Percentiles rank a stretch among this genome's conserved stretches.
Conservation (phyloP, 2,113 vertebrate species). For the Gnathonemus longibarbis region DNA sequence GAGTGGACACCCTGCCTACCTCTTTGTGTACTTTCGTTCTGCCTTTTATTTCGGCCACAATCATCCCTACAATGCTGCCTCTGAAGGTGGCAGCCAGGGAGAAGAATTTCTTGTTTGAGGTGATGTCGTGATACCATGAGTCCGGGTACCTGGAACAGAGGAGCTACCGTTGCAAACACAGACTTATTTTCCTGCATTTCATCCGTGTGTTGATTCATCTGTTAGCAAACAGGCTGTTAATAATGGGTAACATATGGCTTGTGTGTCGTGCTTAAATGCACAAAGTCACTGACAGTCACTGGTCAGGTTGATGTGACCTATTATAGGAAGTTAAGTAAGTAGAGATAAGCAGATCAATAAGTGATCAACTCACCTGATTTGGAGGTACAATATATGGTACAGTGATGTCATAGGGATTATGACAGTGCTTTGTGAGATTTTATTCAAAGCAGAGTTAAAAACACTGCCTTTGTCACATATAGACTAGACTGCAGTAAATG, state of each 20-base stretch:
- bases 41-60: conserved; percentile 96
- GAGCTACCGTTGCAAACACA: not conserved
- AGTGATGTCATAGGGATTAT: not conserved
- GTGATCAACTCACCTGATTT: not conserved
- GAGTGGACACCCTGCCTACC: conserved; percentile 49
- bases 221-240: not conserved
- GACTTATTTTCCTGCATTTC: not conserved
- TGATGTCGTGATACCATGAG: conserved; percentile 99
- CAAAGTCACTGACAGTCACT: not conserved
- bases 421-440: not conserved
- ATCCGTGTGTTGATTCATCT: not conserved
- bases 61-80: conserved; percentile 95
- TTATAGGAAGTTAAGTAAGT: not conserved
- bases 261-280: not conserved
- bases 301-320: not conserved
- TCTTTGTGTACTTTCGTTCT: conserved; percentile 98
- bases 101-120: conserved; percentile 99
- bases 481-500: not conserved
- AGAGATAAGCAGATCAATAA: not conserved
- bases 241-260: not conserved
- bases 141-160: conserved; percentile 82
- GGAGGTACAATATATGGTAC: not conserved
- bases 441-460: not conserved
- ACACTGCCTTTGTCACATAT: not conserved
- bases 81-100: conserved; percentile 91